Base-by-base conservation (phyloP, 2,113 vertebrate genomes). In the Phoxinus phoxinus region DNA sequence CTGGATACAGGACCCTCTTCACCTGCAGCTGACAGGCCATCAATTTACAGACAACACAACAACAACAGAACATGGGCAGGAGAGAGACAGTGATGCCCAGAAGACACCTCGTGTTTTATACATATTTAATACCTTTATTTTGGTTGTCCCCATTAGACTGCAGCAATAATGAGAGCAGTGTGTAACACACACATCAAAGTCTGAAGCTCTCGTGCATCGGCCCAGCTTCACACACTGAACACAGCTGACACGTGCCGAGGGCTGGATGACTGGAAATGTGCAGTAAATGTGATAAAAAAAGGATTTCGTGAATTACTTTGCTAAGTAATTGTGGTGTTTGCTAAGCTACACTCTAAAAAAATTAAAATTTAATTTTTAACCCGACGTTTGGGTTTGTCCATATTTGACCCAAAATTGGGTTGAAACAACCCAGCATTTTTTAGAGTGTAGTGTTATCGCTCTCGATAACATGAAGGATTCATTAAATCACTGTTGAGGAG, bases 1-100 rank as follows among this genome's bases (percentile, higher is more conserved):
- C 23, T 61, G 56, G 19, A 80, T 41, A 11, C 56, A 44, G 35
- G 32, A 44, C 56, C 35, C 35, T 7, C 48, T 56, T 85, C 83
- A 74, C 85, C 65, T 58, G 53, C 69, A 51, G 51, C 85, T 87
- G 86, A 87, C 86, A 89, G 86, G 71, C 82, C 86, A 87, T 89
- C 86, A 89, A 85, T 87, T 84, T 87, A 65, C n/a, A 78, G 41
- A 89, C 41, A 73, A 25, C 71, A 73, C 71, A 17, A 74, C 53
- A 86, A 32, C 67, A 27, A 82, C 85, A 82, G 23, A 67, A 74
- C 63, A 65, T 63, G 63, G 77, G 35, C 73, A 59, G 21, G 13
- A 46, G 56, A 59, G 44, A 67, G 72, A 65, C 69, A 44, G 46
- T 44, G 82, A 75, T 85, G 85, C 86, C 88, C 81, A 79, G 46